phyloP scores from a whole-genome alignment of 2,113 vertebrate species.

The Boulengeromyrus knoepffleri region DNA sequence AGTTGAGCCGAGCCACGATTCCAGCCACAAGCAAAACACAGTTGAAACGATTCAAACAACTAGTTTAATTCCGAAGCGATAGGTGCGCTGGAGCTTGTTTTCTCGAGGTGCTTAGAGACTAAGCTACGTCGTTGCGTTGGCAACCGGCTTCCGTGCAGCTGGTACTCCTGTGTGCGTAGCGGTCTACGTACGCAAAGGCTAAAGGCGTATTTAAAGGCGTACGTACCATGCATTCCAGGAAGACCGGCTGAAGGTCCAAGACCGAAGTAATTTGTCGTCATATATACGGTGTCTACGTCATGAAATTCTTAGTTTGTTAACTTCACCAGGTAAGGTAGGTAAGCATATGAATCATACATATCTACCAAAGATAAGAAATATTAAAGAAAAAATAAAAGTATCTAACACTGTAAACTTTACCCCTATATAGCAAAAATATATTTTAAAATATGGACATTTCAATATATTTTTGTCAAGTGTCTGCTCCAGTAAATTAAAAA shows the following conservation, averaged over 20 bases:
- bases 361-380: not conserved
- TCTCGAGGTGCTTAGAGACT: slow-evolving; percentile 24
- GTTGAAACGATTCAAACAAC: not conserved
- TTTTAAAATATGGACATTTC: no score
- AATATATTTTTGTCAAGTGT: not conserved
- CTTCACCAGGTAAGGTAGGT: not conserved
- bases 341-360: not conserved
- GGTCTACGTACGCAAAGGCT: not conserved
- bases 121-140: slow-evolving; percentile 33
- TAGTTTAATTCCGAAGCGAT: not conserved
- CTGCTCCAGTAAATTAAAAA: not conserved
- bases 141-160: slow-evolving; percentile 22
- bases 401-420: not conserved
- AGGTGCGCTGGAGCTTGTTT: not conserved
- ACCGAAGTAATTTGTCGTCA: not conserved
- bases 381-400: not conserved
- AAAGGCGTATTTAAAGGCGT: not conserved
- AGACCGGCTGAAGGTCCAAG: not conserved
- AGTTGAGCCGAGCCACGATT: not conserved
- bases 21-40: not conserved
- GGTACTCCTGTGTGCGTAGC: not conserved
- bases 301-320: not conserved
- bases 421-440: no score
- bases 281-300: not conserved
- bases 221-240: not conserved